A percentile compares a stretch with the other conserved stretches of the same genome.
Evolutionary conservation across 2,113 vertebrate genomes (phyloP).

Genomic region (Argyrosomus japonicus): DNA sequence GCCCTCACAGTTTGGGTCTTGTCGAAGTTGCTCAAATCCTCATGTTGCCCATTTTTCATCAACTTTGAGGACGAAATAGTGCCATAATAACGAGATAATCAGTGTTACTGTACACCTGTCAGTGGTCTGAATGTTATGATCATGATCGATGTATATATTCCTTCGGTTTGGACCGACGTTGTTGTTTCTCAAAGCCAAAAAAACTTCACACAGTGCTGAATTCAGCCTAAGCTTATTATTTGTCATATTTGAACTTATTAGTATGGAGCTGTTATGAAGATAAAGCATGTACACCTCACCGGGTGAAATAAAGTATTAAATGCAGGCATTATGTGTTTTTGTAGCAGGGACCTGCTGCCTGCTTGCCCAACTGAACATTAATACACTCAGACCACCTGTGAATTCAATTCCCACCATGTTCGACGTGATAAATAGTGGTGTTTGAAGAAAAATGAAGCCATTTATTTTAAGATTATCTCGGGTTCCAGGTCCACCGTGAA

Average conservation of each 20-base stretch:
- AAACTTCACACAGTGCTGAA: neutral
- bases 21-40: too few relatives aligned
- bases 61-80: too few relatives aligned
- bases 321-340: neutral
- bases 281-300: neutral
- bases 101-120: too few relatives aligned
- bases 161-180: too few relatives aligned
- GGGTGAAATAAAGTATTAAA: slow-evolving; percentile 5
- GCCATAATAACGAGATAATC: too few relatives aligned
- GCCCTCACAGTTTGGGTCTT: too few relatives aligned
- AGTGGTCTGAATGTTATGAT: too few relatives aligned
- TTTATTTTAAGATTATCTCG: slow-evolving; percentile 41
- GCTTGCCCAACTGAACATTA: slow-evolving; percentile 33
- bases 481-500: slow-evolving; percentile 14
- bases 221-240: neutral
- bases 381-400: slow-evolving; percentile 46
- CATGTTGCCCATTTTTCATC: too few relatives aligned
- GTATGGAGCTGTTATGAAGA: neutral
- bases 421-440: slow-evolving; percentile 40
- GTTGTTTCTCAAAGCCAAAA: neutral
- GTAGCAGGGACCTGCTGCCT: slow-evolving; percentile 22
- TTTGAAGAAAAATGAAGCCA: slow-evolving; percentile 36
- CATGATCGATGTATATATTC: too few relatives aligned
- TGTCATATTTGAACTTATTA: neutral
- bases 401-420: slow-evolving; percentile 45